These are phyloP conservation scores for Cephalopterus ornatus DNA, from an alignment of 2,113 vertebrate genomes.

Conservation along the genomic window DNA sequence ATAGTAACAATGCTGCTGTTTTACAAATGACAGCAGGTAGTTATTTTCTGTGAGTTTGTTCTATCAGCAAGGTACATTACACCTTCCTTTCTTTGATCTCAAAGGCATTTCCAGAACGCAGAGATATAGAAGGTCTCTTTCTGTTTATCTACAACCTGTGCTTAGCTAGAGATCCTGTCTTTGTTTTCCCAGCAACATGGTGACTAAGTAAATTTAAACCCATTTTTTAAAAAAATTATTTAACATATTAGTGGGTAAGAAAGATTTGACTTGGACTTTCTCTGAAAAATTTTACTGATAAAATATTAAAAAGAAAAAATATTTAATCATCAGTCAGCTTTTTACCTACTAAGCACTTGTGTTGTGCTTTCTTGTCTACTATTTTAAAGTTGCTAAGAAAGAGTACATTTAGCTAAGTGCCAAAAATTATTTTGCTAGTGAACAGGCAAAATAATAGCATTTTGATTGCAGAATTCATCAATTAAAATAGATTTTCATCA, in stretches of 20 bases:
- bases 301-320: not conserved
- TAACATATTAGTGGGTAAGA: not conserved
- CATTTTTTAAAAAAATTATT: not conserved
- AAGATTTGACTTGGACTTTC: not conserved
- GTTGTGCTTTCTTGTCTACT: not conserved
- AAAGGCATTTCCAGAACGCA: not conserved
- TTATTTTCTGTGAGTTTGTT: not conserved
- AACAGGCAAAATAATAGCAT: not conserved
- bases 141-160: not conserved
- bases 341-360: not conserved
- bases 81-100: not conserved
- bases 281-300: not conserved
- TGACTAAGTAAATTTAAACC: not conserved
- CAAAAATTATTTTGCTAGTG: not conserved
- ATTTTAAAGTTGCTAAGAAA: conserved; percentile 1
- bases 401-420: not conserved
- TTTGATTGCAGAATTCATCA: not conserved
- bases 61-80: not conserved
- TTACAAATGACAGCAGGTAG: not conserved
- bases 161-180: not conserved
- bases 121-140: not conserved
- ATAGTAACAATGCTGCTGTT: not conserved
- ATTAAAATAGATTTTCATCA: not conserved
- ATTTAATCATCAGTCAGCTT: not conserved
- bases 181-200: not conserved